These are phyloP conservation scores for Drosophila anomelani DNA, from an alignment of 2,888 invertebrate genomes.

Conservation along the genomic window DNA sequence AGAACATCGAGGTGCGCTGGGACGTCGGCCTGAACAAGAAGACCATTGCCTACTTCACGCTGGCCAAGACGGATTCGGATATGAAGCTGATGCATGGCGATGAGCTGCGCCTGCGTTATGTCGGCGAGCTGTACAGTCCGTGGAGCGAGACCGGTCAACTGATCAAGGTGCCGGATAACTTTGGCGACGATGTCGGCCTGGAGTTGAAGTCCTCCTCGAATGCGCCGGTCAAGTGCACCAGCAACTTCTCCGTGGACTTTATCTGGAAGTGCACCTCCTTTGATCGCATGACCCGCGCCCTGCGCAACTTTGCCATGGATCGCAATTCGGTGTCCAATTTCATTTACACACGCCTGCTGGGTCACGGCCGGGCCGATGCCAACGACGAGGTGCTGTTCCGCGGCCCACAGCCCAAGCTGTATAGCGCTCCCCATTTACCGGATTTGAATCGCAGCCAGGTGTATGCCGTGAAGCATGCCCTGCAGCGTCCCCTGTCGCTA, in stretches of 20 bases:
- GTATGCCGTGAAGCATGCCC: constrained; percentile 98
- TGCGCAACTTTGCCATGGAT: constrained; percentile 97
- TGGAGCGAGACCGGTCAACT: constrained; percentile 99
- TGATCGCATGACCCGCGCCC: constrained; percentile 97
- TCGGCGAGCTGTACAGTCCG: constrained; percentile 95
- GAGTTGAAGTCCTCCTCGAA: constrained; percentile 96
- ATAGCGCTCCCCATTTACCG: constrained; percentile 98
- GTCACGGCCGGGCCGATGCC: constrained; percentile 97
- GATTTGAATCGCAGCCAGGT: constrained; percentile 99
- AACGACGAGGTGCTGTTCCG: constrained; percentile 97
- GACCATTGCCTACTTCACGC: constrained; percentile 97
- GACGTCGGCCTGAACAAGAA: constrained; percentile 99
- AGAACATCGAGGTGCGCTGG: constrained; percentile 99
- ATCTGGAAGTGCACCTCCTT: constrained; percentile 99
- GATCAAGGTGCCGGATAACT: constrained; percentile 97
- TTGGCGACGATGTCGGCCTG: constrained; percentile 98
- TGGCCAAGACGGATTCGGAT: constrained; percentile 98
- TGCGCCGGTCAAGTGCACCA: constrained; percentile 96
- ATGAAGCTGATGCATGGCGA: constrained; percentile 99
- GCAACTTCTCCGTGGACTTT: constrained; percentile 98
- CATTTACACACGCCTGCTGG: constrained; percentile 98
- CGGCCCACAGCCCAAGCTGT: constrained; percentile 95
- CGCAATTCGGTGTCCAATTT: constrained; percentile 98
- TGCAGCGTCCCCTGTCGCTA: constrained; percentile 96
- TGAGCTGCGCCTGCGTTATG: constrained; percentile 95